Base-by-base conservation (phyloP, 2,113 vertebrate genomes). In the Mionectes macconnelli region DNA sequence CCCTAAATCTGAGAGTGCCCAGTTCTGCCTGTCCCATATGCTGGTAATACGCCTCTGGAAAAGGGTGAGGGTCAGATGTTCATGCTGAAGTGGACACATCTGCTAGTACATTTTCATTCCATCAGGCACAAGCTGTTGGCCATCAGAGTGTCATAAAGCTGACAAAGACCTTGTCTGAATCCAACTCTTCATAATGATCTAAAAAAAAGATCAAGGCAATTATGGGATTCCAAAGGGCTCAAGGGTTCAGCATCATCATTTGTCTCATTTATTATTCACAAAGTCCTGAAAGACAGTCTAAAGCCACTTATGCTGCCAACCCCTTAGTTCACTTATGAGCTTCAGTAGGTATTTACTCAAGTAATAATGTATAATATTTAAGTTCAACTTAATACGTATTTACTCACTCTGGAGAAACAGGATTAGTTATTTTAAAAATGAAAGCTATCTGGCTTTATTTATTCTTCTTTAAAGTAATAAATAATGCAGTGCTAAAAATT, bases 401-500 rank as follows among this genome's bases (percentile, higher is more conserved):
- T 95, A 97, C 66, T 94, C 67, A 55, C 42, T 91, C 64, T 4
- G 9, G 50, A 91, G 70, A 93, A 91, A 90, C 13, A 91, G 57
- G 40, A 87, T 44, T 69, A 80, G 37, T 39, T 95, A 37, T 60
- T 83, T 95, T 74, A 74, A 70, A 95, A 96, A 76, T 77, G 12
- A 91, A 95, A 79, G 55, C 75, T 84, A 92, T 85, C 79, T 76
- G 66, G n/a, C 49, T 90, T 85, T 84, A 91, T 88, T 96, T 93
- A 80, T 77, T 96, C 53, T 93, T 95, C 70, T 74, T 83, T 80
- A 80, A 95, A 90, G 68, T 67, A 88, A 89, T 93, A 95, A 96
- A 95, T 95, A 93, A 96, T 94, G 55, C 79, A 96, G 79, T 63
- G 53, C 59, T 87, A 69, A 83, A 94, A 96, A 94, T 31, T 86